These are phyloP conservation scores for Ectemnius lituratus DNA, from an alignment of 2,888 invertebrate genomes.

Conservation along the genomic window DNA sequence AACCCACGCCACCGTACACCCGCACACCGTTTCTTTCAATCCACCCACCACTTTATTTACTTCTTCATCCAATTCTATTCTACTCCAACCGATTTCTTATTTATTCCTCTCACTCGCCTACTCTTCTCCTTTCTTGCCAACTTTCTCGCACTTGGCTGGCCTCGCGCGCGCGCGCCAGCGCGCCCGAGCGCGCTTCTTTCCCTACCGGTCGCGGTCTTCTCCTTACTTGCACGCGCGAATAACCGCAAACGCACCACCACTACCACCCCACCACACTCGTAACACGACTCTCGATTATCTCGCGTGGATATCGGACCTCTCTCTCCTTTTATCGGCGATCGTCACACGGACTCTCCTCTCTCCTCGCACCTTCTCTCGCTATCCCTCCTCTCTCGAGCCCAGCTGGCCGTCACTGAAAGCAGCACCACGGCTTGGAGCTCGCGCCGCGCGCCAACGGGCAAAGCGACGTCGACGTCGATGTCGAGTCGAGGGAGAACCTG, in stretches of 20 bases:
- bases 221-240: neutral
- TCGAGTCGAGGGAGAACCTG: conserved; percentile 4
- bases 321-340: neutral
- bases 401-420: conserved; percentile 33
- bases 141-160: no score
- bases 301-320: neutral
- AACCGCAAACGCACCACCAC: no score
- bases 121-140: no score
- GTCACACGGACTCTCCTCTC: neutral
- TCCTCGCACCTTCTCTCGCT: neutral
- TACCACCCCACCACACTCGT: conserved; percentile 3
- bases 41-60: no score
- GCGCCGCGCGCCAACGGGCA: conserved; percentile 22
- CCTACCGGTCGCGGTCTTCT: neutral
- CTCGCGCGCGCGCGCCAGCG: neutral
- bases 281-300: conserved; percentile 18
- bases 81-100: no score
- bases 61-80: no score
- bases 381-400: neutral
- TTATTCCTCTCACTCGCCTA: no score
- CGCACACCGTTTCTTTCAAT: no score
- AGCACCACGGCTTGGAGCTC: conserved; percentile 12
- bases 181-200: neutral
- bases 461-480: conserved; percentile 5
- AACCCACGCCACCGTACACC: neutral